Percentiles rank a stretch among this genome's conserved stretches.
Evolutionary conservation across 2,797 vertebrate genomes (phyloP).

Genomic region (Acrossocheilus fasciatus): DNA sequence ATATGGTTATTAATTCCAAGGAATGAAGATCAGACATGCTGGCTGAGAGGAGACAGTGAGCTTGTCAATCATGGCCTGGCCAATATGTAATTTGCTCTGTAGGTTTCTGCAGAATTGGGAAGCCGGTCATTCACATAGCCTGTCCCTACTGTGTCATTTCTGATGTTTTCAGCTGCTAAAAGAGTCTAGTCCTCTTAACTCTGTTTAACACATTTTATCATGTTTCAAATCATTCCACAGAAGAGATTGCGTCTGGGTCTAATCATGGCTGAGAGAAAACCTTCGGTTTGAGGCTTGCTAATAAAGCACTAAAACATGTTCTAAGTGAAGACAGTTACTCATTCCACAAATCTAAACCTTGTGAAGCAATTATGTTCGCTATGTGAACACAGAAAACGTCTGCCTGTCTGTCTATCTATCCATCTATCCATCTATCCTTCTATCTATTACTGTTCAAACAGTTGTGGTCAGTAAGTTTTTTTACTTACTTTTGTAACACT

Average conservation of each 20-base stretch:
- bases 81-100: background rate
- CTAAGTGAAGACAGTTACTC: background rate
- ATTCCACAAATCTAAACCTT: background rate
- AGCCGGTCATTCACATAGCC: background rate
- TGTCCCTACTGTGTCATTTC: background rate
- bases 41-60: conserved; percentile 51
- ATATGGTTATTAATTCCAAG: conserved; percentile 51
- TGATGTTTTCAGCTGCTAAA: background rate
- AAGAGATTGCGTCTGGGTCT: background rate
- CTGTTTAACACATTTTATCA: background rate
- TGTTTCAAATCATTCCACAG: background rate
- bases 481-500: background rate
- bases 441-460: background rate
- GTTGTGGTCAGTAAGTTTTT: background rate
- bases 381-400: background rate
- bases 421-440: background rate
- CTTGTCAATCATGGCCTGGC: background rate
- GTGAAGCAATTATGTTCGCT: background rate
- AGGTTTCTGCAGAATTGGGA: background rate
- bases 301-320: background rate
- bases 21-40: conserved; percentile 37
- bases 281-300: background rate
- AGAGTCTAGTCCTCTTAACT: background rate
- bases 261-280: background rate
- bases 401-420: background rate